Base-by-base conservation (phyloP, 64 coral and sea anemone species). In the Dendronephthya gigantea region DNA sequence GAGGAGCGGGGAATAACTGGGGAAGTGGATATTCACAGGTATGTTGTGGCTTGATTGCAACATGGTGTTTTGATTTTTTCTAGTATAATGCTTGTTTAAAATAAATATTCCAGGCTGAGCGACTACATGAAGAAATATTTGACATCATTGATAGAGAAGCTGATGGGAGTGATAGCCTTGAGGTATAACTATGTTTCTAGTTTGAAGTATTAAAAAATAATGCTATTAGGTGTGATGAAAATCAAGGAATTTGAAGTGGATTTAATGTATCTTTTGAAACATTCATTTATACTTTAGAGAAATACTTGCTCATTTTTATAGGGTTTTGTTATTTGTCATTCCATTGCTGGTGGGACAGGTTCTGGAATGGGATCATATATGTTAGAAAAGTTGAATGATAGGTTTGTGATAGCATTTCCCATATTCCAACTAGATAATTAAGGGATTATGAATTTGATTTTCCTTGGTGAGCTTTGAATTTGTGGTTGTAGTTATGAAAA, bases 141-240 rank as follows among this genome's bases (percentile, higher is more conserved):
- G 95, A 98, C 83, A 98, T 98, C 59, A 93, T 98, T 76, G 95
- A 98, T 55, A 93, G 95, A 93, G 95, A 98, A 79, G 95, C 95
- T 83, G 95, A 98, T 88, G 95, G 95, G 9, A 98, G 95, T 92
- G 95, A 98, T 65, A 98, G 95, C 83, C 82, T 98, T 70, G 95
- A 98, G 89, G 95, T 98, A 87, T 39, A 36, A 19, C 30, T 19
- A 79, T 29, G 1, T 1, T 79, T 29, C 9, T 2, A 9, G 11
- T 66, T 3, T n/a, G 19, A 22, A 66, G 5, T 14, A 66, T 66
- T 66, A 3, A 45, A 4, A 45, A 45, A 45, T 45, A 45, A 45
- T 45, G 41, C 4, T 45, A 6, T 4, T 11, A 45, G 41, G 41
- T 45, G 41, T 45, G 4, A 62, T 17, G 55, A 12, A 62, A 62